These are phyloP conservation scores for Byasa hedistus DNA, from an alignment of 2,888 invertebrate species.

Conservation along the genomic window DNA sequence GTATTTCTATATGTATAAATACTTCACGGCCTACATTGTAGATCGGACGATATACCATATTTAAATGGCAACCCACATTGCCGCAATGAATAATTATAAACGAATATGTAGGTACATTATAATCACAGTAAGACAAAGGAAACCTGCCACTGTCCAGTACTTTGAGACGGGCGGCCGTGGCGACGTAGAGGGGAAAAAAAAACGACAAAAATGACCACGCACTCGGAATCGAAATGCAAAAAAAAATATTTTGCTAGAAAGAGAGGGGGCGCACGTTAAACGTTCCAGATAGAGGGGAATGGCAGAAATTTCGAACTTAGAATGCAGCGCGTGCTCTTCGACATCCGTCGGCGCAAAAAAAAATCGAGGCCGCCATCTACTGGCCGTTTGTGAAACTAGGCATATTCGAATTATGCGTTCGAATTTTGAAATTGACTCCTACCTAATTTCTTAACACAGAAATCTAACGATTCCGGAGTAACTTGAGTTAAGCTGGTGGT, in stretches of 20 bases:
- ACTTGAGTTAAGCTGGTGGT: too few relatives aligned
- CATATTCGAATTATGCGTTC: slow-evolving; percentile 34
- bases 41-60: slow-evolving; percentile 5
- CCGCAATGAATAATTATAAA: slow-evolving; percentile 42
- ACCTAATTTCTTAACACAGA: background rate
- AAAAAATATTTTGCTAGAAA: slow-evolving; percentile 66
- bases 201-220: slow-evolving; percentile 74
- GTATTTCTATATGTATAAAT: background rate
- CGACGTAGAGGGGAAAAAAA: slow-evolving; percentile 45
- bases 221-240: slow-evolving; percentile 77
- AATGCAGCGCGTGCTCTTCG: slow-evolving; percentile 77
- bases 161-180: slow-evolving; percentile 54
- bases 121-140: slow-evolving; percentile 53
- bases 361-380: slow-evolving; percentile 68
- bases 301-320: slow-evolving; percentile 68
- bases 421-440: background rate
- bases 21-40: background rate
- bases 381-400: slow-evolving; percentile 56
- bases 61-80: slow-evolving; percentile 18
- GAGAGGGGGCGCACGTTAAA: slow-evolving; percentile 51
- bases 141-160: slow-evolving; percentile 58
- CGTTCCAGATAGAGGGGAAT: slow-evolving; percentile 56
- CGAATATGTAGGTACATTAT: slow-evolving; percentile 41
- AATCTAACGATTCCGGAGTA: background rate
- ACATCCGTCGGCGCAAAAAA: slow-evolving; percentile 73